Evolutionary conservation across 2,113 vertebrate genomes (phyloP).

Genomic region (Callorhinus ursinus): DNA sequence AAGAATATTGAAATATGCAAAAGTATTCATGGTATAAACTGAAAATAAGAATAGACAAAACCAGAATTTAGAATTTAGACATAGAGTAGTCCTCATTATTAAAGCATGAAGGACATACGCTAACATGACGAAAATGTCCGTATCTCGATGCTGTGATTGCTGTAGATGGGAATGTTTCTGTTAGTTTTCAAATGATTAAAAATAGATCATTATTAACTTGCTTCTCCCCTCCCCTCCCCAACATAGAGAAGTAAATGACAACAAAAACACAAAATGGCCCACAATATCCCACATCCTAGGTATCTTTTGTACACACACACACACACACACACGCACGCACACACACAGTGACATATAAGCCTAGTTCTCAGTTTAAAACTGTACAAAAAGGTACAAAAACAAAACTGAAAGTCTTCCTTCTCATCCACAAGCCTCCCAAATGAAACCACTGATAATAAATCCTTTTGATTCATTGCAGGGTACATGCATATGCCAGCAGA

Average conservation of each 20-base stretch:
- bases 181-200: constrained; percentile 12
- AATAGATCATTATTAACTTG: neutral
- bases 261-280: neutral
- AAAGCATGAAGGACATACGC: neutral
- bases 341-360: neutral
- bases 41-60: neutral
- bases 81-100: neutral
- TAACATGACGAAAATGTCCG: neutral
- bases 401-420: neutral
- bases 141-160: neutral
- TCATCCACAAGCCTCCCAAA: neutral
- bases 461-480: constrained; percentile 39
- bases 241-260: neutral
- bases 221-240: neutral
- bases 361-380: neutral
- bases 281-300: neutral
- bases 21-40: neutral
- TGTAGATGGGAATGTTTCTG: neutral
- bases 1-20: neutral
- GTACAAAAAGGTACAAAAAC: neutral
- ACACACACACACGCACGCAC: neutral
- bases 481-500: constrained; percentile 16
- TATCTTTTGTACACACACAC: neutral
- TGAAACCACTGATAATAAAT: constrained; percentile 2
- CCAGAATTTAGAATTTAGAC: neutral